These are phyloP conservation scores for Harpagifer antarcticus DNA, from an alignment of 2,797 vertebrate species.

Conservation along the genomic window DNA sequence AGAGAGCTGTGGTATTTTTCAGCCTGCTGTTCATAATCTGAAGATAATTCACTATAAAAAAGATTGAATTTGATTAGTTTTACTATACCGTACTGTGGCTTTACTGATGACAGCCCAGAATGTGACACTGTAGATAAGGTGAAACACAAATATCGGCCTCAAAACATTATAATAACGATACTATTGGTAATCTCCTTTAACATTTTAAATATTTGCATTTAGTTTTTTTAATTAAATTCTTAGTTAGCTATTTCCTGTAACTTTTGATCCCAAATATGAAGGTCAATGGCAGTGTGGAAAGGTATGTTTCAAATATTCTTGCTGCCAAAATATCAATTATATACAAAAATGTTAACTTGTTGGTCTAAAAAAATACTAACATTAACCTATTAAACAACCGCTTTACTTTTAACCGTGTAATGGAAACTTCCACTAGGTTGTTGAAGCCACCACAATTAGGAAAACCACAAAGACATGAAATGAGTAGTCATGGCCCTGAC, in stretches of 20 bases:
- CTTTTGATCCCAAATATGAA: neutral
- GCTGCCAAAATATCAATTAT: neutral
- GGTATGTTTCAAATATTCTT: neutral
- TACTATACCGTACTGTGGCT: neutral
- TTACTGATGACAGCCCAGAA: neutral
- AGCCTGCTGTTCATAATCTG: neutral
- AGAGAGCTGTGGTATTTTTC: neutral
- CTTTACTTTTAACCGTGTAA: neutral
- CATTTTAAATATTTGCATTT: neutral
- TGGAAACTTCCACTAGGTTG: neutral
- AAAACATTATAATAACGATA: neutral
- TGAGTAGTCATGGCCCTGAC: neutral
- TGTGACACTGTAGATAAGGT: neutral
- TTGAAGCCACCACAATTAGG: neutral
- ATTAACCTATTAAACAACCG: neutral
- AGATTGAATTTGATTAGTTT: neutral
- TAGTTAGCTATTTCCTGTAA: neutral
- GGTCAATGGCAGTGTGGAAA: neutral
- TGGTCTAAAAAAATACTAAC: neutral
- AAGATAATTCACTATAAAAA: neutral
- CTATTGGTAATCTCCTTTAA: neutral
- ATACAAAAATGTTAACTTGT: neutral
- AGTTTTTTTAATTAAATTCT: neutral
- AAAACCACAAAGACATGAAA: neutral
- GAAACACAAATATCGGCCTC: neutral